A percentile compares a stretch with the other conserved stretches of the same genome.
Conservation (phyloP, 1,140 invertebrate genomes). For the Papilio polytes region DNA sequence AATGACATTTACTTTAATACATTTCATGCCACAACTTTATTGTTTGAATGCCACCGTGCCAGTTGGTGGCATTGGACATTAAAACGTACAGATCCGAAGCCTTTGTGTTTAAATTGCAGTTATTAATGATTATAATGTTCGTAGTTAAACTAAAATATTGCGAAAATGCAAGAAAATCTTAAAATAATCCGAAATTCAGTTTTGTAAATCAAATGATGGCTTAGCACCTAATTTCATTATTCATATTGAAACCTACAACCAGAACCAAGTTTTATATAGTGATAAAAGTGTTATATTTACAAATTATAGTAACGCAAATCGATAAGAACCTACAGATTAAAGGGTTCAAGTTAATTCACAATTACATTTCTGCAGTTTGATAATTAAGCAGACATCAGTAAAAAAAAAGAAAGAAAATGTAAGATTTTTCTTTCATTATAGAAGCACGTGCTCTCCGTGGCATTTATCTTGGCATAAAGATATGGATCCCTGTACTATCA, state of each 20-base stretch:
- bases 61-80: not conserved
- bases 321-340: not conserved
- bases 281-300: not conserved
- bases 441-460: not conserved
- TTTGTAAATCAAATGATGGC: not conserved
- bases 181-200: not conserved
- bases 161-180: not conserved
- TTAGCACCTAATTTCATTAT: not conserved
- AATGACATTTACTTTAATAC: too few relatives aligned
- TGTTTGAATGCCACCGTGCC: too few relatives aligned
- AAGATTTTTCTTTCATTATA: not conserved
- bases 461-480: constrained; percentile 1
- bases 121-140: not conserved
- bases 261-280: not conserved
- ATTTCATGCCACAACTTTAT: too few relatives aligned
- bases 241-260: not conserved
- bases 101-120: not conserved
- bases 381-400: not conserved
- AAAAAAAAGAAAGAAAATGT: not conserved
- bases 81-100: not conserved
- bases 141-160: not conserved
- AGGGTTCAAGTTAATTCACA: not conserved
- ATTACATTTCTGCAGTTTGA: not conserved
- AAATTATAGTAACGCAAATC: not conserved
- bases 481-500: constrained; percentile 5